These are phyloP conservation scores for Etheostoma spectabile DNA, from an alignment of 2,113 vertebrate species.

Conservation along the genomic window DNA sequence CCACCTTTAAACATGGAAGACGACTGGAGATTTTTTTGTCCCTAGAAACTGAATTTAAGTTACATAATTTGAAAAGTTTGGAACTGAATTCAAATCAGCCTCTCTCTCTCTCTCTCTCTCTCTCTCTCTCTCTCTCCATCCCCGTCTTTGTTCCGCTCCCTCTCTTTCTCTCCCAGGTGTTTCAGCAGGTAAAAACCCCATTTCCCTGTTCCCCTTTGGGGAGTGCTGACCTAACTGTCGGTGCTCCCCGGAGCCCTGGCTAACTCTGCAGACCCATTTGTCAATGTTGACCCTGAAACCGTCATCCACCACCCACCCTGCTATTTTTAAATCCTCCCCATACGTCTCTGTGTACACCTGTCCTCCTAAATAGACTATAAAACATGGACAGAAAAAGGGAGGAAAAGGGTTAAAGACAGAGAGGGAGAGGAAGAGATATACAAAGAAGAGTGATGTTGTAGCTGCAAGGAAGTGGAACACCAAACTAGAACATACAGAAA, in stretches of 20 bases:
- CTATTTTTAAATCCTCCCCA: slow-evolving; percentile 78
- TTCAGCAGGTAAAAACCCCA: slow-evolving; percentile 73
- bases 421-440: not conserved
- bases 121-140: not conserved
- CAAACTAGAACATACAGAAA: slow-evolving; percentile 54
- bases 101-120: too few relatives aligned
- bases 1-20: too few relatives aligned
- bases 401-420: slow-evolving; percentile 21
- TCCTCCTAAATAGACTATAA: slow-evolving; percentile 47
- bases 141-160: not conserved
- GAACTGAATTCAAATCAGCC: too few relatives aligned
- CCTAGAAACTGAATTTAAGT: too few relatives aligned
- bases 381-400: slow-evolving; percentile 48
- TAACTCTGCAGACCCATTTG: slow-evolving; percentile 82
- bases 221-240: slow-evolving; percentile 81
- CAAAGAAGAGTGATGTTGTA: not conserved
- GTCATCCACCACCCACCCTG: slow-evolving; percentile 35
- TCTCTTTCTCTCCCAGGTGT: slow-evolving; percentile 54
- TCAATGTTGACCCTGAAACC: slow-evolving; percentile 84
- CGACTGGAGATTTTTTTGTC: too few relatives aligned
- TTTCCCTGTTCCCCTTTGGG: slow-evolving; percentile 71
- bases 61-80: too few relatives aligned
- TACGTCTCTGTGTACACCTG: slow-evolving; percentile 25
- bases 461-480: slow-evolving; percentile 59
- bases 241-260: slow-evolving; percentile 75